Base-by-base conservation (phyloP, 2,888 invertebrate genomes). In the Ornithoptera alexandrae region DNA sequence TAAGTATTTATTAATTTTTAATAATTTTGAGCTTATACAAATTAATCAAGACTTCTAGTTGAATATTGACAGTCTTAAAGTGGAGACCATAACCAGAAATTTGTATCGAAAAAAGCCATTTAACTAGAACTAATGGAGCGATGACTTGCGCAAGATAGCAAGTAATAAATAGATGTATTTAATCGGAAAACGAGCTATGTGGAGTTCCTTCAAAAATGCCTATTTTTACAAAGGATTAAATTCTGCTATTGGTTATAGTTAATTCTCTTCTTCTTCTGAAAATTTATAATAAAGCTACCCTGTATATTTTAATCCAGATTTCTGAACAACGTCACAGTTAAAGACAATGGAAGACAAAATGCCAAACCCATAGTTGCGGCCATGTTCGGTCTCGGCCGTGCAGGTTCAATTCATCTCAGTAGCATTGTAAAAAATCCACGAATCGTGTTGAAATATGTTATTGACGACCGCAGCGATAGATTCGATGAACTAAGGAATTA, bases 381-480 rank as follows among this genome's bases (percentile, higher is more conserved):
- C 5, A 80, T 94, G 22, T 94, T 94, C 74, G 94, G 94, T 1
- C 81, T 93, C 6, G 94, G 94, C 2, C 89, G 94, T 50, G 94
- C 94, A 5, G 94, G 94, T 2, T 92, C 93, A 60, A 94, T 94
- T 73, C 94, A 94, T 76, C 79, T 94, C 71, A 72, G 81, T 18
- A 92, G 90, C 72, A 81, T 94, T 20, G 71, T 89, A 4, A 77
- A 76, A 15, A 93, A 89, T 78, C 85, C 87, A 1, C 89, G 94
- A 15, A 79, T 91, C 0, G 84, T 88, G 39, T 79, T 95, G 12
- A 78, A 93, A 58, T 94, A 94, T 77, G 81, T 94, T 56, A 88
- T 94, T 1, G 94, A 94, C 57, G 93, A 94, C 63, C 80, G 87
- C 30, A 80, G 83, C 2, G 81, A 84, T 0, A 90, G 89, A 60